Conservation (phyloP, 2,113 vertebrate genomes). For the Esox niger region DNA sequence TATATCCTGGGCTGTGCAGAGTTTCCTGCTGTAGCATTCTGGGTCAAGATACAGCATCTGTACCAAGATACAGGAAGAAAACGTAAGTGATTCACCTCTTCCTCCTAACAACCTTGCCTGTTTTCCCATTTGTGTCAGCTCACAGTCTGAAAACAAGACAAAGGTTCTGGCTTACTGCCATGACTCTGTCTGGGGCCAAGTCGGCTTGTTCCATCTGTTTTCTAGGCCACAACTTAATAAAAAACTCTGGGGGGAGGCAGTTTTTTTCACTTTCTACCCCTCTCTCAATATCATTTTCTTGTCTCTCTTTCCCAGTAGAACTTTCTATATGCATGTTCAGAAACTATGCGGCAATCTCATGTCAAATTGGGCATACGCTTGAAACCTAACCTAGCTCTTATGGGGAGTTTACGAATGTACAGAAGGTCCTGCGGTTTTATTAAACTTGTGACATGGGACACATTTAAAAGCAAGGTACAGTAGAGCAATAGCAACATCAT, state of each 20-base stretch:
- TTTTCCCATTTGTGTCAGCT: slow-evolving; percentile 39
- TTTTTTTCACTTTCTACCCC: slow-evolving; percentile 16
- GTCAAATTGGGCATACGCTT: neutral
- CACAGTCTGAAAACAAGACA: slow-evolving; percentile 58
- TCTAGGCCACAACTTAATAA: slow-evolving; percentile 44
- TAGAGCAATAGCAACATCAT: too few species aligned
- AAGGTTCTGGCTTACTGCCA: slow-evolving; percentile 55
- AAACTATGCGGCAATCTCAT: neutral
- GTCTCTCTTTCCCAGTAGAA: slow-evolving; percentile 47
- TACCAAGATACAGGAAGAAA: neutral
- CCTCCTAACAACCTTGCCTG: neutral
- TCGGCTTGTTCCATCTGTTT: slow-evolving; percentile 66
- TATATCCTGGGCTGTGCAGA: too few species aligned
- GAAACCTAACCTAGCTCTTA: too few species aligned
- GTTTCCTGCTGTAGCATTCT: neutral
- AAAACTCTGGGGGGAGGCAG: slow-evolving; percentile 28
- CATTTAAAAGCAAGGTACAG: too few species aligned
- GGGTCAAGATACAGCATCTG: too few species aligned
- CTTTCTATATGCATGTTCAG: neutral
- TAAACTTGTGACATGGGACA: too few species aligned
- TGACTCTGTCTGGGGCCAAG: slow-evolving; percentile 38
- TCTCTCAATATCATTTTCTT: slow-evolving; percentile 60
- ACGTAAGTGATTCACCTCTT: neutral
- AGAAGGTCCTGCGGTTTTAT: too few species aligned
- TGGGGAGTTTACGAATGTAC: too few species aligned